Percentiles rank a stretch among this genome's conserved stretches.
Conservation (phyloP, 2,888 invertebrate genomes). For the Nysson spinosus region DNA sequence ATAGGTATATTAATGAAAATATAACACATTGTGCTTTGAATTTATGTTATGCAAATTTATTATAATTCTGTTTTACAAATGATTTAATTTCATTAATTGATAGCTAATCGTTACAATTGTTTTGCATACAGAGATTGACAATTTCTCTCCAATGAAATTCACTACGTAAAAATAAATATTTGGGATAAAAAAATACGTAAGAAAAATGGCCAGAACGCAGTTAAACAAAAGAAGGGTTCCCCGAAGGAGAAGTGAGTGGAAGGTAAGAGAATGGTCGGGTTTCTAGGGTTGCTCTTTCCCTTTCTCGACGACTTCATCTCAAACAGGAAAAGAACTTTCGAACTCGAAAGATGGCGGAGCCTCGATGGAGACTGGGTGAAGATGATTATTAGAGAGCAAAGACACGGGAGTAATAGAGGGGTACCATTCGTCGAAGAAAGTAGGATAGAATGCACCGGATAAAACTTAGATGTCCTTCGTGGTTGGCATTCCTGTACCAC, state of each 20-base stretch:
- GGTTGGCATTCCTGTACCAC: background rate
- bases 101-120: too few species aligned
- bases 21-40: too few species aligned
- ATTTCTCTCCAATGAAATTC: too few species aligned
- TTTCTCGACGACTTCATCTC: constrained; percentile 30
- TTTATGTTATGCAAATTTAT: too few species aligned
- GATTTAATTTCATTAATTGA: too few species aligned
- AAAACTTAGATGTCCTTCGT: constrained; percentile 26
- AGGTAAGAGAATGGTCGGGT: background rate
- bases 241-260: background rate
- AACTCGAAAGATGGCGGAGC: constrained; percentile 32
- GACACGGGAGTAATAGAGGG: constrained; percentile 10
- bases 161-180: constrained; percentile 8
- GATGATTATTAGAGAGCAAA: constrained; percentile 52
- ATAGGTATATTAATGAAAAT: too few species aligned
- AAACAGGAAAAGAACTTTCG: constrained; percentile 39
- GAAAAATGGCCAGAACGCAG: background rate
- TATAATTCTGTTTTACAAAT: too few species aligned
- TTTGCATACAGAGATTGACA: too few species aligned
- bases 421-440: constrained; percentile 19
- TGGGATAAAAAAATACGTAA: background rate
- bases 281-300: constrained; percentile 4
- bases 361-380: constrained; percentile 16
- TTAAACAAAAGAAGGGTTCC: background rate
- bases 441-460: constrained; percentile 7